Percentiles rank a stretch among this genome's conserved stretches.
These are phyloP conservation scores for Aphidius gifuensis DNA, from an alignment of 1,140 invertebrate genomes.

Conservation along the genomic window DNA sequence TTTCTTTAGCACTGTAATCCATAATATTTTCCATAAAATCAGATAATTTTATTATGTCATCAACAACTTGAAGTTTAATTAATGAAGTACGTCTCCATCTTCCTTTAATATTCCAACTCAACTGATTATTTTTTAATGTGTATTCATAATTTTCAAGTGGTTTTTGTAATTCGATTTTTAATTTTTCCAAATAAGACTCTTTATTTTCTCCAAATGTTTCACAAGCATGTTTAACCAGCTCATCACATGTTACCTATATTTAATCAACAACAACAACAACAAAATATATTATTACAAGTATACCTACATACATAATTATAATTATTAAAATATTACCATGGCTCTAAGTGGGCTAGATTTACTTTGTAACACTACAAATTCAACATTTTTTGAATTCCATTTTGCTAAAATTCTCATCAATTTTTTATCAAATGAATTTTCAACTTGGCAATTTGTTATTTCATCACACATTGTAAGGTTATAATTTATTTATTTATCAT, in stretches of 20 bases:
- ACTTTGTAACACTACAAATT: conserved; percentile 10
- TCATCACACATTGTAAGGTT: too few species aligned
- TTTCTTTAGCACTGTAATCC: not conserved
- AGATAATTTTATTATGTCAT: conserved; percentile 4
- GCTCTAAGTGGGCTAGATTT: conserved; percentile 12
- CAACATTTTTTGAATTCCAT: conserved; percentile 15
- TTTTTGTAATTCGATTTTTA: too few species aligned
- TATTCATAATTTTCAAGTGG: too few species aligned
- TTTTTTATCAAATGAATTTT: conserved; percentile 17
- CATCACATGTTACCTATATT: too few species aligned
- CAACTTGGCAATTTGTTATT: conserved; percentile 14
- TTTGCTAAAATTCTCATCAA: conserved; percentile 18
- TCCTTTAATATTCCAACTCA: conserved; percentile 18
- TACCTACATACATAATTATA: too few species aligned
- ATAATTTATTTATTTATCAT: too few species aligned
- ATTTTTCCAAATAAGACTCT: too few species aligned
- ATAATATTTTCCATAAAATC: conserved; percentile 4
- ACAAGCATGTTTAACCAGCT: too few species aligned
- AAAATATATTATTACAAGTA: too few species aligned
- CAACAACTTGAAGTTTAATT: conserved; percentile 6
- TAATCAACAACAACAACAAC: too few species aligned
- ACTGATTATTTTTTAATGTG: conserved; percentile 2
- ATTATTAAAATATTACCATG: conserved; percentile 7
- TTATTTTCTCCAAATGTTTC: too few species aligned
- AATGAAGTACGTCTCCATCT: conserved; percentile 14